Percentiles rank a stretch among this genome's conserved stretches.
phyloP scores from a whole-genome alignment of 2,888 invertebrate genomes.

The Galeopsomyia nigrocyanea region DNA sequence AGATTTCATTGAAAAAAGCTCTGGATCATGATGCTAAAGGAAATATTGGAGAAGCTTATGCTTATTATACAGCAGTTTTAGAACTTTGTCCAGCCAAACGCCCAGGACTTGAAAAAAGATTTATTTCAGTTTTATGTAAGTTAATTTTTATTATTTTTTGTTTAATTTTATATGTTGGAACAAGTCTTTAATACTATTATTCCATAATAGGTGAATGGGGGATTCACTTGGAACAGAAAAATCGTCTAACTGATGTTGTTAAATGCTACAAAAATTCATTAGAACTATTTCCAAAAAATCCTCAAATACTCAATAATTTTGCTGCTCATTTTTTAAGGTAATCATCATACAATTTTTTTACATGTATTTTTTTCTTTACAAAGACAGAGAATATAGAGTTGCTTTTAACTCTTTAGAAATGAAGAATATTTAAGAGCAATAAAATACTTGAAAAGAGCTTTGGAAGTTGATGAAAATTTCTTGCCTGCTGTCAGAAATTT shows the following conservation, averaged over 20 bases:
- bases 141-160: constrained; percentile 13
- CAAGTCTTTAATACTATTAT: no score
- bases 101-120: constrained; percentile 56
- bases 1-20: constrained; percentile 56
- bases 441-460: constrained; percentile 72
- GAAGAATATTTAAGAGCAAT: constrained; percentile 73
- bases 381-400: not conserved
- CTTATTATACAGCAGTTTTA: constrained; percentile 58
- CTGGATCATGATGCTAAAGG: constrained; percentile 55
- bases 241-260: constrained; percentile 54
- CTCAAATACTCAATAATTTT: constrained; percentile 59
- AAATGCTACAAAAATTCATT: constrained; percentile 57
- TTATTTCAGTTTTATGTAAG: constrained; percentile 58
- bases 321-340: constrained; percentile 59
- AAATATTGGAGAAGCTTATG: constrained; percentile 59
- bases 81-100: constrained; percentile 55
- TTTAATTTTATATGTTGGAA: not conserved
- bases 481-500: constrained; percentile 77
- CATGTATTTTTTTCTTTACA: constrained; percentile 1
- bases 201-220: constrained; percentile 58
- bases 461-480: constrained; percentile 70
- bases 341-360: constrained; percentile 3
- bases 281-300: constrained; percentile 55
- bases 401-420: constrained; percentile 66
- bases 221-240: constrained; percentile 53